Evolutionary conservation across 2,888 invertebrate species (phyloP).

Genomic region (Andrena minutula): DNA sequence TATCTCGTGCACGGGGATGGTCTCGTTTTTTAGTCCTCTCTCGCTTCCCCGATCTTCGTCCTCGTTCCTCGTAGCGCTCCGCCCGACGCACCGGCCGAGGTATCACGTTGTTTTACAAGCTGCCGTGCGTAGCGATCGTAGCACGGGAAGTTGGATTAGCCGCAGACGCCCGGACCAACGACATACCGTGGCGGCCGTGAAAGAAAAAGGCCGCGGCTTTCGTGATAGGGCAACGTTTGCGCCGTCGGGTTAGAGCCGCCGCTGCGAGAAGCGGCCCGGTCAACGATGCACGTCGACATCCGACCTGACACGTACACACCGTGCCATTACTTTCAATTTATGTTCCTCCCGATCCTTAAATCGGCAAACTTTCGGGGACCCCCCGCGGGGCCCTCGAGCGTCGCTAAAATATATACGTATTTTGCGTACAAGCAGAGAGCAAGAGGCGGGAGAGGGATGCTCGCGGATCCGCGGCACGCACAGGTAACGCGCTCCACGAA

Average conservation of each 20-base stretch:
- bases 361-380: conserved; percentile 78
- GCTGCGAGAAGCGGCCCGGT: conserved; percentile 60
- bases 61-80: conserved; percentile 26
- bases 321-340: conserved; percentile 84
- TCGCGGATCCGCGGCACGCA: conserved; percentile 37
- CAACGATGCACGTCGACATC: conserved; percentile 71
- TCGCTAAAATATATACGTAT: conserved; percentile 61
- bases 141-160: conserved; percentile 55
- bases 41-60: conserved; percentile 6
- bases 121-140: conserved; percentile 68
- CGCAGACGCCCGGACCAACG: conserved; percentile 28
- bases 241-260: conserved; percentile 55
- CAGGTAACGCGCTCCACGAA: conserved; percentile 23
- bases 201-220: conserved; percentile 62
- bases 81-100: conserved; percentile 11
- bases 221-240: conserved; percentile 79
- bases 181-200: conserved; percentile 14
- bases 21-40: conserved; percentile 20
- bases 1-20: background rate
- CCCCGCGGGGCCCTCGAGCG: conserved; percentile 72
- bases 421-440: conserved; percentile 9
- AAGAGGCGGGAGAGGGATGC: background rate
- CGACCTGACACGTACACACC: conserved; percentile 71
- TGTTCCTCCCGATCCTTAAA: conserved; percentile 79
- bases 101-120: conserved; percentile 65